phyloP scores from a whole-genome alignment of 2,888 invertebrate genomes.

The Coelogynopora nodosa region DNA sequence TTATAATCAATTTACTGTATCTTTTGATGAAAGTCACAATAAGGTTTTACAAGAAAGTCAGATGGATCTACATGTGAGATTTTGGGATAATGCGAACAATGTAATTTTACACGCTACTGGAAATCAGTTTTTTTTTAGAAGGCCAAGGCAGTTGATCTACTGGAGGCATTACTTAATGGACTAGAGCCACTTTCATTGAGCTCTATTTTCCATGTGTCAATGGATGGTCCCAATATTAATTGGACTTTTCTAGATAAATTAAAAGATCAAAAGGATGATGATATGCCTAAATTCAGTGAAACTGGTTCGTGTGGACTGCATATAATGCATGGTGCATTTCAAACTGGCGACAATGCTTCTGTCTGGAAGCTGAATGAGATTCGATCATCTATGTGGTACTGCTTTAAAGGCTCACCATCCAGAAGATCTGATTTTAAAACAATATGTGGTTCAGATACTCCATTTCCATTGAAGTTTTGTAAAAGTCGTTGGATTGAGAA shows the following conservation, averaged over 20 bases:
- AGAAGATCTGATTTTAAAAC: not conserved
- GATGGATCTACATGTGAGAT: not conserved
- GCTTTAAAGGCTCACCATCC: not conserved
- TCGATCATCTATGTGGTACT: not conserved
- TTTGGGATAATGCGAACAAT: not conserved
- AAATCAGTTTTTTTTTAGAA: not conserved
- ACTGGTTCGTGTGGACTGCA: conserved; percentile 1
- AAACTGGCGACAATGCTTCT: not conserved
- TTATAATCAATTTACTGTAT: not conserved
- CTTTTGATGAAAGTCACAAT: not conserved
- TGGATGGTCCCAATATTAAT: not conserved
- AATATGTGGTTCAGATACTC: not conserved
- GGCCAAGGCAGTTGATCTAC: not conserved
- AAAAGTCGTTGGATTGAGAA: conserved; percentile 10
- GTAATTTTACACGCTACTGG: not conserved
- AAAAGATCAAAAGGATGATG: not conserved
- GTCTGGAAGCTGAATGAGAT: conserved; percentile 3
- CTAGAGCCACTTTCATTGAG: not conserved
- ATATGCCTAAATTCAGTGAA: not conserved
- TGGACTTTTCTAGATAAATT: not conserved
- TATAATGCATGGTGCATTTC: conserved; percentile 3
- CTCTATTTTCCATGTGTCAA: not conserved
- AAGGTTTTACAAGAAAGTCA: not conserved
- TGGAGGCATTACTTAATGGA: not conserved
- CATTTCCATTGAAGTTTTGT: conserved; percentile 13